A percentile compares a stretch with the other conserved stretches of the same genome.
phyloP scores from a whole-genome alignment of 1,140 invertebrate genomes.

The Hylyphantes graminicola region DNA sequence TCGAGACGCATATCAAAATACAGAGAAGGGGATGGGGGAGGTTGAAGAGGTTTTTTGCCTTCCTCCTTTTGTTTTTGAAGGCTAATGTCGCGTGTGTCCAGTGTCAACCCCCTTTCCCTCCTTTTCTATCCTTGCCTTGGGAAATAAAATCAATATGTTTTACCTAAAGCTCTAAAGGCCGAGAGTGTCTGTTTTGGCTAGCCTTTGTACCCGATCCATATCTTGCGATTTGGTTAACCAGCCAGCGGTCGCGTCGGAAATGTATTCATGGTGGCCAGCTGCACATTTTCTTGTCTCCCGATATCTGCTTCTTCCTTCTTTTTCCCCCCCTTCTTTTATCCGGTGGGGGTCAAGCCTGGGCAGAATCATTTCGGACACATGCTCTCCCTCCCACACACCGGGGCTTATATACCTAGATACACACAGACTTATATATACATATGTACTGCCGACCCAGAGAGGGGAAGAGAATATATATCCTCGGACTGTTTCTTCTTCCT shows the following conservation, averaged over 20 bases:
- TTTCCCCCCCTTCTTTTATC: not conserved
- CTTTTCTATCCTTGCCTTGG: not conserved
- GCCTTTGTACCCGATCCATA: slow-evolving; percentile 23
- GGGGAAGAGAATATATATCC: no score
- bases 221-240: slow-evolving; percentile 32
- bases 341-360: slow-evolving; percentile 5
- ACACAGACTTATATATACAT: no score
- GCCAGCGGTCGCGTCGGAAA: slow-evolving; percentile 30
- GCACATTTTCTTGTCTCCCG: slow-evolving; percentile 37
- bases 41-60: not conserved
- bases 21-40: no score
- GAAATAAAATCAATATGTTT: slow-evolving; percentile 49
- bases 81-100: not conserved
- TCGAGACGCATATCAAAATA: slow-evolving; percentile 27
- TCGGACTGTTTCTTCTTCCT: slow-evolving; percentile 43
- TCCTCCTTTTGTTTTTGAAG: not conserved
- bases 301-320: slow-evolving; percentile 18
- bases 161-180: not conserved
- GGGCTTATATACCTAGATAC: no score
- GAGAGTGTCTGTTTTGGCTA: no score
- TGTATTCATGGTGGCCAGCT: slow-evolving; percentile 53
- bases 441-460: no score
- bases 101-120: not conserved
- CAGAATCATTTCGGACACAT: slow-evolving; percentile 59
- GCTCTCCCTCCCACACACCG: slow-evolving; percentile 11